A percentile compares a stretch with the other conserved stretches of the same genome.
Evolutionary conservation across 2,113 vertebrate species (phyloP).

Genomic region (Pseudorasbora parva): DNA sequence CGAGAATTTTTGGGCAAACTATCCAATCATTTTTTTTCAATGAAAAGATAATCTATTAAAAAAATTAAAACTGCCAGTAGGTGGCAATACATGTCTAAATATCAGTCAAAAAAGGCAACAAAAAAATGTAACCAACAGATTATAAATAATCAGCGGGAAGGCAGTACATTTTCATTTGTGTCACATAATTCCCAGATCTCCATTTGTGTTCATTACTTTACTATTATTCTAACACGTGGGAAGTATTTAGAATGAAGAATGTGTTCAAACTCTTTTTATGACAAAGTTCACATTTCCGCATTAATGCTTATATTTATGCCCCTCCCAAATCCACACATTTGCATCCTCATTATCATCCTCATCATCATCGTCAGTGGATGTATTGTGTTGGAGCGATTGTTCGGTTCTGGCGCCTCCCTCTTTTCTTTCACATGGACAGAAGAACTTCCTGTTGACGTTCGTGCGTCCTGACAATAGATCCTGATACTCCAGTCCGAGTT

Average conservation of each 20-base stretch:
- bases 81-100: too few relatives aligned
- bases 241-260: neutral
- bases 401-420: constrained; percentile 33
- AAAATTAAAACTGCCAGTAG: too few relatives aligned
- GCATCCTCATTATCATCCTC: neutral
- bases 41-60: too few relatives aligned
- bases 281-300: neutral
- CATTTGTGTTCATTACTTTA: neutral
- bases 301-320: neutral
- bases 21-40: too few relatives aligned
- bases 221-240: neutral
- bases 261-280: neutral
- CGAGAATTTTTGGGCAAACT: too few relatives aligned
- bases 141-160: too few relatives aligned
- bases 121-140: too few relatives aligned
- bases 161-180: neutral
- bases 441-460: constrained; percentile 58
- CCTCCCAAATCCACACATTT: neutral
- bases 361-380: neutral
- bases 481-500: neutral
- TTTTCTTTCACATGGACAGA: neutral
- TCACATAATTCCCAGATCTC: neutral
- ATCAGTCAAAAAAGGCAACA: too few relatives aligned
- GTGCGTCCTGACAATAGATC: constrained; percentile 22
- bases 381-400: neutral